phyloP scores from a whole-genome alignment of 2,797 vertebrate genomes.

The Parauchenoglanis punctatus region DNA sequence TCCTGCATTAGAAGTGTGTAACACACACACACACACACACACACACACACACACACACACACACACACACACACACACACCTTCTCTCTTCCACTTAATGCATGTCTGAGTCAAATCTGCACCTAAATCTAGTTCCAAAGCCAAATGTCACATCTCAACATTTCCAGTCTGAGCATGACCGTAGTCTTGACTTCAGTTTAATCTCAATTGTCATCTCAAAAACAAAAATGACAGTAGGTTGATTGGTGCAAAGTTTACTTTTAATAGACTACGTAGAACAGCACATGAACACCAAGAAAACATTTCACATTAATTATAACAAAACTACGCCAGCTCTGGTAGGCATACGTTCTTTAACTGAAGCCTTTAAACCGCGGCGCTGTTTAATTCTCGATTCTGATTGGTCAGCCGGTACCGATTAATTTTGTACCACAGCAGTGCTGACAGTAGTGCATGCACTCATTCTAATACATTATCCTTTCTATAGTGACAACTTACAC shows the following conservation, averaged over 20 bases:
- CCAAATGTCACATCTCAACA: background rate
- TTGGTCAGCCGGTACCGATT: background rate
- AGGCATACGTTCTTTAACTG: no score
- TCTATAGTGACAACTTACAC: background rate
- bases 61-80: background rate
- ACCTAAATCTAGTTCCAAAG: background rate
- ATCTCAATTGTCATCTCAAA: background rate
- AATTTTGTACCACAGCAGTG: background rate
- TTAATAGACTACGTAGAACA: background rate
- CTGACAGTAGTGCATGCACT: background rate
- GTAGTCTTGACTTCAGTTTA: background rate
- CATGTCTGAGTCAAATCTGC: background rate
- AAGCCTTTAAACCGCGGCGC: background rate
- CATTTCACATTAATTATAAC: background rate
- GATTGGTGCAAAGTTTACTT: background rate
- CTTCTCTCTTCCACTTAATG: background rate
- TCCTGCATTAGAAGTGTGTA: background rate
- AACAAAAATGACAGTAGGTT: no score
- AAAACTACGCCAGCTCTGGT: background rate
- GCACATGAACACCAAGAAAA: background rate
- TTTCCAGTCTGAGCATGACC: background rate
- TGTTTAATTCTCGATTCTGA: background rate
- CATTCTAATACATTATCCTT: background rate
- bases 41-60: background rate
- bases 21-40: conserved; percentile 4